Conservation (phyloP, 2,113 vertebrate genomes). For the Megaleporinus macrocephalus region DNA sequence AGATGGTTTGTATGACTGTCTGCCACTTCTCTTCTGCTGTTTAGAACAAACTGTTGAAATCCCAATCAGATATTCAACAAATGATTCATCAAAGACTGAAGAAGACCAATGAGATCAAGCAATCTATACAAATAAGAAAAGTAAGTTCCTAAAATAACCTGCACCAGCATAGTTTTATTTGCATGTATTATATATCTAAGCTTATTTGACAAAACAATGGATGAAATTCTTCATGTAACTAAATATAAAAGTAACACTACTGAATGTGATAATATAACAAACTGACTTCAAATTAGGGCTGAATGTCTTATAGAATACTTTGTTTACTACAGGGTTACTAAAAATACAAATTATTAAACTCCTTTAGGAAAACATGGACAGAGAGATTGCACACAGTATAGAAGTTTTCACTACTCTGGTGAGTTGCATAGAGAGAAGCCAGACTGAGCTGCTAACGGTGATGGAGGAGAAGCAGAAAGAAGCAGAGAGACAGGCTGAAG, state of each 20-base stretch:
- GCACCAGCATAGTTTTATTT: neutral
- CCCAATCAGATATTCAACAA: conserved; percentile 21
- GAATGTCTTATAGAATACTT: neutral
- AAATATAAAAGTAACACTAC: too few species aligned
- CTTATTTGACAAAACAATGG: neutral
- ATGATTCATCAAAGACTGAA: conserved; percentile 32
- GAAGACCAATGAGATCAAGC: conserved; percentile 36
- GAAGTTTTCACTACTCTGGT: conserved; percentile 47
- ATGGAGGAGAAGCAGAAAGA: conserved; percentile 41
- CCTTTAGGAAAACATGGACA: conserved; percentile 25
- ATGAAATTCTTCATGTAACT: neutral
- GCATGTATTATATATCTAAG: too few species aligned
- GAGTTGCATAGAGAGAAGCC: conserved; percentile 42
- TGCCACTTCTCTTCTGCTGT: neutral
- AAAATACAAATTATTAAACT: neutral
- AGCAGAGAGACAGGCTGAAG: conserved; percentile 26
- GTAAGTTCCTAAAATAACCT: neutral
- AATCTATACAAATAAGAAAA: conserved; percentile 35
- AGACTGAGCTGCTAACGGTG: conserved; percentile 29
- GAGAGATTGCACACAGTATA: conserved; percentile 41
- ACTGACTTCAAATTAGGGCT: neutral
- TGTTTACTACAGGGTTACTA: neutral
- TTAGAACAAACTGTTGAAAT: conserved; percentile 40
- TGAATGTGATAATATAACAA: too few species aligned
- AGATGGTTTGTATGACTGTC: too few species aligned